These are phyloP conservation scores for Ceyx erithaca DNA, from an alignment of 2,797 vertebrate genomes.

Conservation along the genomic window DNA sequence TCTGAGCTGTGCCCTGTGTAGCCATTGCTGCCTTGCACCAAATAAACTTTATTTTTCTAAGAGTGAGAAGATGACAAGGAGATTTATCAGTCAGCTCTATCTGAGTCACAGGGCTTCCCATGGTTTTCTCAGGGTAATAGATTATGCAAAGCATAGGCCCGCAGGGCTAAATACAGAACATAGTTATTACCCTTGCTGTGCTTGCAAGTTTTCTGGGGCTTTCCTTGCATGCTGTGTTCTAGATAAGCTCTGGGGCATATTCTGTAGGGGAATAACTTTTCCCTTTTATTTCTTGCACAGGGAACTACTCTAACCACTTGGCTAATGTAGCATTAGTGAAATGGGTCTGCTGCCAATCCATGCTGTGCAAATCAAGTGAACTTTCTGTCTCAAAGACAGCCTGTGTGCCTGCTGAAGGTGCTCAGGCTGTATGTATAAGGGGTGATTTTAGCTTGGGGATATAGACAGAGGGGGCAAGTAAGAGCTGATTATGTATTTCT, in stretches of 20 bases:
- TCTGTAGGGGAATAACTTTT: background rate
- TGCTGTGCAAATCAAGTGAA: background rate
- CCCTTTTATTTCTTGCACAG: background rate
- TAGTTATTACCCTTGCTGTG: background rate
- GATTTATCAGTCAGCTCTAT: background rate
- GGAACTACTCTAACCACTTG: background rate
- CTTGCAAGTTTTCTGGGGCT: background rate
- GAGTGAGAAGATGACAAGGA: background rate
- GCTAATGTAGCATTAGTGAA: background rate
- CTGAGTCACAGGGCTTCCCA: background rate
- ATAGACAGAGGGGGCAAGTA: background rate
- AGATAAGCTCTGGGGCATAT: background rate
- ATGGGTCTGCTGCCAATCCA: background rate
- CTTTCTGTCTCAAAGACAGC: background rate
- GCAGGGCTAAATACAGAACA: background rate
- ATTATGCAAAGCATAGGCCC: background rate
- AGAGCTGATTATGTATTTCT: background rate
- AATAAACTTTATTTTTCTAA: background rate
- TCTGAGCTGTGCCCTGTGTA: background rate
- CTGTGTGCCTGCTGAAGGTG: background rate
- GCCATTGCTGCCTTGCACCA: background rate
- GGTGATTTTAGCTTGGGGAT: background rate
- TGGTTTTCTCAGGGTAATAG: background rate
- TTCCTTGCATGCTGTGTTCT: background rate
- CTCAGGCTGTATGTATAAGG: background rate